phyloP scores from a whole-genome alignment of 2,888 invertebrate genomes.

The Brachylomia viminalis region DNA sequence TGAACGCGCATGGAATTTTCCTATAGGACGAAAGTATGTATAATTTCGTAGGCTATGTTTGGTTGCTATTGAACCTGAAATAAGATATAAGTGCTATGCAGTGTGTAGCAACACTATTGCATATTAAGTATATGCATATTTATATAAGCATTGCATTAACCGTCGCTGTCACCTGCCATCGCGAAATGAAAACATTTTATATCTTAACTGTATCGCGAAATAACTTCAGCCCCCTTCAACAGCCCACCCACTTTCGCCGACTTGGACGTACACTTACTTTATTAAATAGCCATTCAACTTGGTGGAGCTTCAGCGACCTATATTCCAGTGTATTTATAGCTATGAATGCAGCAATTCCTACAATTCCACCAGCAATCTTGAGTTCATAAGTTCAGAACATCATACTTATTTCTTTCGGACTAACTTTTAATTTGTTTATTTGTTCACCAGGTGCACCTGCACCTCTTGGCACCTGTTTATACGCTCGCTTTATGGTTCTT shows the following conservation, averaged over 20 bases:
- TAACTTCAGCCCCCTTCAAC: conserved; percentile 68
- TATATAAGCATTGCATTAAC: conserved; percentile 9
- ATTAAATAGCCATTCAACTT: conserved; percentile 78
- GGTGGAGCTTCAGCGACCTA: conserved; percentile 73
- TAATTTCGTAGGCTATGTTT: background rate
- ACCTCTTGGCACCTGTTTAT: conserved; percentile 67
- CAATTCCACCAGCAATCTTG: conserved; percentile 51
- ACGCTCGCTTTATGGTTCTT: conserved; percentile 70
- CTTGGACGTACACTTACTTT: conserved; percentile 74
- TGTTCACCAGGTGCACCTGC: conserved; percentile 15
- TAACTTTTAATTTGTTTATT: conserved; percentile 49
- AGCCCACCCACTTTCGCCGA: conserved; percentile 71
- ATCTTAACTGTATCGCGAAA: conserved; percentile 51
- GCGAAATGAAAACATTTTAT: conserved; percentile 57
- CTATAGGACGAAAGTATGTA: background rate
- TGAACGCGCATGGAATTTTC: conserved; percentile 11
- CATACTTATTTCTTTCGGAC: conserved; percentile 51
- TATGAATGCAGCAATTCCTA: conserved; percentile 56
- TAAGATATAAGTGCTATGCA: background rate
- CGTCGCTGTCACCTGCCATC: conserved; percentile 3
- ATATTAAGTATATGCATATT: too few species aligned
- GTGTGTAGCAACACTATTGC: background rate
- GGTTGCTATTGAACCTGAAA: background rate
- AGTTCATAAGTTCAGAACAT: conserved; percentile 35
- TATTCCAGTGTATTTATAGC: conserved; percentile 68